Conservation (phyloP, 1,140 invertebrate species). For the Zaprionus africanus region DNA sequence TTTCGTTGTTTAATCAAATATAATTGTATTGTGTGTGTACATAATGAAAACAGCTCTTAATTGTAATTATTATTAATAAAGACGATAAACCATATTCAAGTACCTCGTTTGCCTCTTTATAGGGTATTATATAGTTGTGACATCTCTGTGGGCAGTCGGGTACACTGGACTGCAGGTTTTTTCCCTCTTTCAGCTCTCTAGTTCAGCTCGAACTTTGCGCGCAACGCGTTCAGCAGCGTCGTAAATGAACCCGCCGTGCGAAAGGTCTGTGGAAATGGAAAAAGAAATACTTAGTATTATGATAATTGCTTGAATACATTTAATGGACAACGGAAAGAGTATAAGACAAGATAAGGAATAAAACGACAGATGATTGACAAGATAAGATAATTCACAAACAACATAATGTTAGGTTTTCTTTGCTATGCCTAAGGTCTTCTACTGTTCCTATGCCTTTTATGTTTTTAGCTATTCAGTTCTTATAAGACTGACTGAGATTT, state of each 20-base stretch:
- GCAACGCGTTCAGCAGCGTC: conserved; percentile 53
- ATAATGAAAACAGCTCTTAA: conserved; percentile 67
- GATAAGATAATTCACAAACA: neutral
- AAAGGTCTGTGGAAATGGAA: conserved; percentile 42
- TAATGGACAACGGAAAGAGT: no score
- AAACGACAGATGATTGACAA: no score
- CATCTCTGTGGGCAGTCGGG: no score
- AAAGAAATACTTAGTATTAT: neutral
- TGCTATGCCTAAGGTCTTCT: no score
- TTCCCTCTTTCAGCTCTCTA: neutral
- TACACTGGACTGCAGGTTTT: no score
- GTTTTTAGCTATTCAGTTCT: no score
- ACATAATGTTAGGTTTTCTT: no score
- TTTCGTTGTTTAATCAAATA: conserved; percentile 67
- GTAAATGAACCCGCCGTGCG: conserved; percentile 63
- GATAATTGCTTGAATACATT: no score
- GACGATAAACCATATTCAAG: conserved; percentile 29
- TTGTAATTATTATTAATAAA: conserved; percentile 75
- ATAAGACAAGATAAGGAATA: no score
- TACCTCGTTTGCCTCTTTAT: neutral
- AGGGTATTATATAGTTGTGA: no score
- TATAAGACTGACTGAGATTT: no score
- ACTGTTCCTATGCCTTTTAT: no score
- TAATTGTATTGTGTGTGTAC: conserved; percentile 75
- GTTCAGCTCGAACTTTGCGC: conserved; percentile 50